These are phyloP conservation scores for Luscinia luscinia DNA, from an alignment of 2,797 vertebrate genomes.

Conservation along the genomic window DNA sequence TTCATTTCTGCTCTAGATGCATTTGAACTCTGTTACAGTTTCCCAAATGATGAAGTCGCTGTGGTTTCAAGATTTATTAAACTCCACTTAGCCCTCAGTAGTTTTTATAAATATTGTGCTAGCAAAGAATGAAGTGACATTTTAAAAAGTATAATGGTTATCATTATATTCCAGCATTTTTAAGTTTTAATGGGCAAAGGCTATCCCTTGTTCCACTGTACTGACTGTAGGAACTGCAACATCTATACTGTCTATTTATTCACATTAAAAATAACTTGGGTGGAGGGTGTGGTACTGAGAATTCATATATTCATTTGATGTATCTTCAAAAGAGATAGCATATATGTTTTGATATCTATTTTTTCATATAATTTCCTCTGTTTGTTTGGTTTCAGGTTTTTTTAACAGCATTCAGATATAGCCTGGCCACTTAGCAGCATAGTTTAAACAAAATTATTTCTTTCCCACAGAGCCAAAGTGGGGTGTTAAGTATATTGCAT, in stretches of 20 bases:
- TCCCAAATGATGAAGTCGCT: background rate
- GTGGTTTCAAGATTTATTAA: slow-evolving; percentile 4
- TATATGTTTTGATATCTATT: background rate
- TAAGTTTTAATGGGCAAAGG: background rate
- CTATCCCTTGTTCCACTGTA: background rate
- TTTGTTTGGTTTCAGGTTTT: background rate
- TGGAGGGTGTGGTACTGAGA: background rate
- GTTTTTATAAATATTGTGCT: slow-evolving; percentile 22
- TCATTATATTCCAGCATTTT: slow-evolving; percentile 10
- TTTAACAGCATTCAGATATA: background rate
- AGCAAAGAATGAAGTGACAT: slow-evolving; percentile 18
- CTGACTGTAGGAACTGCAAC: background rate
- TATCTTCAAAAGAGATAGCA: background rate
- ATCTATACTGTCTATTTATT: background rate
- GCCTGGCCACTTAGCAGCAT: background rate
- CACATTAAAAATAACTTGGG: background rate
- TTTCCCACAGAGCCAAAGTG: background rate
- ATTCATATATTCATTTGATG: background rate
- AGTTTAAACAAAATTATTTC: background rate
- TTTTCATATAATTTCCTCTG: background rate
- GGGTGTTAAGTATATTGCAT: background rate
- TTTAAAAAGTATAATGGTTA: background rate
- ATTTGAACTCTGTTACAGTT: background rate
- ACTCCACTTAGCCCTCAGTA: background rate
- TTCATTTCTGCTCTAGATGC: background rate